phyloP scores from a whole-genome alignment of 2,113 vertebrate species.

The Crocuta crocuta region DNA sequence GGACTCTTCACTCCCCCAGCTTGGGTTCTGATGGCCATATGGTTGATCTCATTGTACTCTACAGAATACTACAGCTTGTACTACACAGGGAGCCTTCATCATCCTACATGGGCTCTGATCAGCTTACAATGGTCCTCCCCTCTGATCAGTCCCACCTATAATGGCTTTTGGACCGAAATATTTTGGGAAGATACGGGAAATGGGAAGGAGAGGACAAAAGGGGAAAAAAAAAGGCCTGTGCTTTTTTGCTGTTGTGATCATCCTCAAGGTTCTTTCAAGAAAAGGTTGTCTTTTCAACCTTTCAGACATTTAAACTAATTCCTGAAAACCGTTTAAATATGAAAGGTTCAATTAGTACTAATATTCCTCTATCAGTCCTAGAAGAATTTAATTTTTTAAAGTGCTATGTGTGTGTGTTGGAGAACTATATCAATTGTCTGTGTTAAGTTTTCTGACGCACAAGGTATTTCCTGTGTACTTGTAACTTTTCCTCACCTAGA shows the following conservation, averaged over 20 bases:
- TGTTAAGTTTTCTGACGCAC: not conserved
- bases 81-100: not conserved
- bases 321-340: conserved; percentile 26
- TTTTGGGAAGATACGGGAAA: not conserved
- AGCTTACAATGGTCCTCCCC: accelerated
- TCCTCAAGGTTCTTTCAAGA: not conserved
- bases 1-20: not conserved
- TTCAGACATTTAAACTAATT: conserved; percentile 14
- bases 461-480: not conserved
- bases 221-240: not conserved
- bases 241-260: not conserved
- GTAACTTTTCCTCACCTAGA: not conserved
- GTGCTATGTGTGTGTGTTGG: not conserved
- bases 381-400: not conserved
- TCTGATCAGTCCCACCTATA: not conserved
- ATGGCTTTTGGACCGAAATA: not conserved
- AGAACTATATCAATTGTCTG: not conserved
- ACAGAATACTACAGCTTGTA: accelerated
- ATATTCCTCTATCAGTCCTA: not conserved
- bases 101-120: no score
- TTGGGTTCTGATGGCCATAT: not conserved
- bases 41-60: not conserved
- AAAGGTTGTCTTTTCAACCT: not conserved
- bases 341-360: not conserved
- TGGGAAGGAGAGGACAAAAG: not conserved